These are phyloP conservation scores for Esperia sulphurella DNA, from an alignment of 2,888 invertebrate species.

Conservation along the genomic window DNA sequence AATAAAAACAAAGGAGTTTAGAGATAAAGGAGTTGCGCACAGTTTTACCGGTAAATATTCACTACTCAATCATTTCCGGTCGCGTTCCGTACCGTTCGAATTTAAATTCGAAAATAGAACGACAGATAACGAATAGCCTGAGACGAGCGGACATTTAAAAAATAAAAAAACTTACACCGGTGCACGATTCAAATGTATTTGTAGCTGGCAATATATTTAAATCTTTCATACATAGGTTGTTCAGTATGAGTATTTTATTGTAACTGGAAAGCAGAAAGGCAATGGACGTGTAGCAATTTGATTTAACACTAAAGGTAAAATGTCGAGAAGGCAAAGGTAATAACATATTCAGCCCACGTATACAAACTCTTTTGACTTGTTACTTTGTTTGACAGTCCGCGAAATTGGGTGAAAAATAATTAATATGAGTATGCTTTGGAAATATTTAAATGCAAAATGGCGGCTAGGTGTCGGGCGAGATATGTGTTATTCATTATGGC, in stretches of 20 bases:
- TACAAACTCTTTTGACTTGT: conserved; percentile 42
- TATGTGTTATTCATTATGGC: conserved; percentile 24
- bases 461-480: conserved; percentile 23
- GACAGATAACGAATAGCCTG: conserved; percentile 20
- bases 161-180: conserved; percentile 6
- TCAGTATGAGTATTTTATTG: not conserved
- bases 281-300: conserved; percentile 5
- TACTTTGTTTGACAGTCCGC: conserved; percentile 53
- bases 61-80: conserved; percentile 52
- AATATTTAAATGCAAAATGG: conserved; percentile 30
- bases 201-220: not conserved
- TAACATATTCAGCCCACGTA: conserved; percentile 30
- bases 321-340: conserved; percentile 17
- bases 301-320: not conserved
- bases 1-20: too few relatives aligned
- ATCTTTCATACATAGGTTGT: conserved; percentile 11
- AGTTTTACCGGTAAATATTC: conserved; percentile 13
- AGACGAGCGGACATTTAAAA: conserved; percentile 24
- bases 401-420: conserved; percentile 62
- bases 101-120: conserved; percentile 39
- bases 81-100: conserved; percentile 17
- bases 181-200: not conserved
- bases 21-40: not conserved
- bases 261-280: conserved; percentile 1
- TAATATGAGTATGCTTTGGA: conserved; percentile 37